phyloP scores from a whole-genome alignment of 2,888 invertebrate species.

The Polyommatus icarus region DNA sequence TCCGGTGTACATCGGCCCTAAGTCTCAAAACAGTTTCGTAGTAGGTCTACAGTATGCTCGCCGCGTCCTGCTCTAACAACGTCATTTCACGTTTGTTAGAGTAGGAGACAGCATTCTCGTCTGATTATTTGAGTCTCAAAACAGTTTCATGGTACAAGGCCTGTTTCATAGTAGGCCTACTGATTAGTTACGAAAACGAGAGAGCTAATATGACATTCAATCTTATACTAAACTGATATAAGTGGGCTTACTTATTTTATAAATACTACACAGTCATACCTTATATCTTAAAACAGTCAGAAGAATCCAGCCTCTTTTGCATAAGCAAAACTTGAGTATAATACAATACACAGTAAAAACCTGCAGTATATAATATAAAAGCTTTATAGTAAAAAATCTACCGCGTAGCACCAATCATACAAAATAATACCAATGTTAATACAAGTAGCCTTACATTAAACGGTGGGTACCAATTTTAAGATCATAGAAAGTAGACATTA shows the following conservation, averaged over 20 bases:
- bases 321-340: constrained; percentile 2
- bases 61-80: too few relatives aligned
- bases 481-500: background rate
- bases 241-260: background rate
- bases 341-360: background rate
- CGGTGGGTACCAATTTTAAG: constrained; percentile 47
- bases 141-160: too few relatives aligned
- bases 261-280: constrained; percentile 10
- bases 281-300: constrained; percentile 22
- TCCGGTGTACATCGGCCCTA: too few relatives aligned
- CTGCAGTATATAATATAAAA: constrained; percentile 18
- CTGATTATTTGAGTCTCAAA: too few relatives aligned
- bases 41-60: too few relatives aligned
- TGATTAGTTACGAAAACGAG: background rate
- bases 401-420: constrained; percentile 63
- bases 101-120: too few relatives aligned
- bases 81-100: too few relatives aligned
- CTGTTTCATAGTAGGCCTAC: too few relatives aligned
- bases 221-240: background rate
- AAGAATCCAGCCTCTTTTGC: constrained; percentile 24
- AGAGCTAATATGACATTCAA: background rate
- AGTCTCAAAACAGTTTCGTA: too few relatives aligned
- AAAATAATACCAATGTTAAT: constrained; percentile 45
- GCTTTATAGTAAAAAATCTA: constrained; percentile 32
- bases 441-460: constrained; percentile 54